Evolutionary conservation across 2,113 vertebrate species (phyloP).

Genomic region (Spea multiplicata): DNA sequence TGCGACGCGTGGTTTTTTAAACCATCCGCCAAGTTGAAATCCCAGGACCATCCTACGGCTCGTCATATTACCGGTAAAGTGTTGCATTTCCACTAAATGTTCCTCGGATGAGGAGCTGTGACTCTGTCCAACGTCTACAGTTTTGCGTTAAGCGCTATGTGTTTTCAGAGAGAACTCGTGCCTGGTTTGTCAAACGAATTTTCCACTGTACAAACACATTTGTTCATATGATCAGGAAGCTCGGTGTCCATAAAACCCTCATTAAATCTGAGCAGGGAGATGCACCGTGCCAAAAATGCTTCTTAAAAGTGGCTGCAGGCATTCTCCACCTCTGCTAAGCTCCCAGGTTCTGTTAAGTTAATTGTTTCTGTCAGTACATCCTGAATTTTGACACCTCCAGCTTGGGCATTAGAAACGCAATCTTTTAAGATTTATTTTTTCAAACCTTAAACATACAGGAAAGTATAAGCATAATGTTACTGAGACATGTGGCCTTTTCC

Average conservation of each 20-base stretch:
- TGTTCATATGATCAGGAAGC: constrained; percentile 52
- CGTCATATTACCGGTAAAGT: too few species aligned
- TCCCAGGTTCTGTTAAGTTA: constrained; percentile 45
- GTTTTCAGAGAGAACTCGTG: constrained; percentile 1
- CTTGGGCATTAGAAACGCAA: constrained; percentile 3
- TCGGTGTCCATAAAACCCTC: constrained; percentile 39
- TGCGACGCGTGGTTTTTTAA: too few species aligned
- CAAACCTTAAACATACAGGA: neutral
- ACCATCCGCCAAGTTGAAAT: too few species aligned
- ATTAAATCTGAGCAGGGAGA: constrained; percentile 35
- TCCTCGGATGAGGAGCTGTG: too few species aligned
- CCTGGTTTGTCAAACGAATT: neutral
- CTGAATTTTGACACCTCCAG: constrained; percentile 18
- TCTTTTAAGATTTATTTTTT: constrained; percentile 1
- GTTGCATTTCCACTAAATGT: too few species aligned
- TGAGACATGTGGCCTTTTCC: neutral
- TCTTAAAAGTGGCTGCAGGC: constrained; percentile 35
- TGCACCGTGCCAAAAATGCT: constrained; percentile 44
- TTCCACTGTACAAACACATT: constrained; percentile 27
- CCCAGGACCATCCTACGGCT: too few species aligned
- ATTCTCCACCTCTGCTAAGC: neutral
- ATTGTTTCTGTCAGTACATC: constrained; percentile 29
- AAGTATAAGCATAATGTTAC: constrained; percentile 6
- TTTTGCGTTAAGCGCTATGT: neutral
- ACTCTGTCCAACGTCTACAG: neutral